Evolutionary conservation across 2,797 vertebrate genomes (phyloP).

Genomic region (Lindbergichthys nudifrons): DNA sequence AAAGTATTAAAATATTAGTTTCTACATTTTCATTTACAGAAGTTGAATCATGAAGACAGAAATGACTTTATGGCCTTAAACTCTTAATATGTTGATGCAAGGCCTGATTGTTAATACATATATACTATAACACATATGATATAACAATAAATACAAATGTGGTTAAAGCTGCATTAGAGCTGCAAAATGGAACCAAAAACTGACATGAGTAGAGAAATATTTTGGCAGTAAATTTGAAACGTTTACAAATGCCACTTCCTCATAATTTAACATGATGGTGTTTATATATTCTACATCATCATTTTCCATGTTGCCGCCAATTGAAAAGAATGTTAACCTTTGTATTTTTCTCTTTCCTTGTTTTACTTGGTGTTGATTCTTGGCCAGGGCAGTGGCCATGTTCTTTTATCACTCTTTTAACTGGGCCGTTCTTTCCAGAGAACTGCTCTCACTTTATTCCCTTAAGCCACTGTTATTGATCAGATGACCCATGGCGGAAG

Average conservation of each 20-base stretch:
- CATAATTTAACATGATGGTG: background rate
- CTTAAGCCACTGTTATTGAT: slow-evolving; percentile 51
- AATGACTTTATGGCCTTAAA: background rate
- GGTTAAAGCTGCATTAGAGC: background rate
- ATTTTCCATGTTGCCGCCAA: background rate
- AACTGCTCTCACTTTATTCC: slow-evolving; percentile 35
- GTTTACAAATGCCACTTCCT: background rate
- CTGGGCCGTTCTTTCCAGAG: background rate
- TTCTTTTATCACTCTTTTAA: background rate
- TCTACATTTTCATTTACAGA: background rate
- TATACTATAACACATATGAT: background rate
- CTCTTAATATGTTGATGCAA: background rate
- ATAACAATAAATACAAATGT: background rate
- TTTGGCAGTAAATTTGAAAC: background rate
- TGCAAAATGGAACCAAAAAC: background rate
- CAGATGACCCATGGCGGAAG: slow-evolving; percentile 44
- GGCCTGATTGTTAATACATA: background rate
- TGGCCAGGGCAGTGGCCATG: background rate
- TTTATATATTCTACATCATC: no score
- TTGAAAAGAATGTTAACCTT: background rate
- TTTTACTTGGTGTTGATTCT: background rate
- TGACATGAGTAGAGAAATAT: background rate
- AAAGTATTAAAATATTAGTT: no score
- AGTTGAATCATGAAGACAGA: background rate
- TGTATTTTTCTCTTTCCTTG: background rate